These are phyloP conservation scores for Bembecia ichneumoniformis DNA, from an alignment of 2,888 invertebrate genomes.

Conservation along the genomic window DNA sequence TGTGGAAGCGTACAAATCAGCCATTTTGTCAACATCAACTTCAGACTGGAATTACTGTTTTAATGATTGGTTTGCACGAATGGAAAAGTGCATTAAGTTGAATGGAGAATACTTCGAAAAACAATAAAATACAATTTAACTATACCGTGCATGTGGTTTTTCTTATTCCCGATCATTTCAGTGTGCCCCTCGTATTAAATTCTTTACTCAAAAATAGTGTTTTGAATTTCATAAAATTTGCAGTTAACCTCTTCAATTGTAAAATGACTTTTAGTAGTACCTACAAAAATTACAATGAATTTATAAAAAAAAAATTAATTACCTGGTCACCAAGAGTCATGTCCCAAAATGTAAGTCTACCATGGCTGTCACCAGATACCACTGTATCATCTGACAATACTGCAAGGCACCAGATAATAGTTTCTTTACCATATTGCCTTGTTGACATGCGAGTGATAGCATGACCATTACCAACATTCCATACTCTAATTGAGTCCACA, in stretches of 20 bases:
- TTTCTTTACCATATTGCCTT: slow-evolving; percentile 76
- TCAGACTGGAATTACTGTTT: too few species aligned
- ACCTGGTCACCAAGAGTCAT: slow-evolving; percentile 81
- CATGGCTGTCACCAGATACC: slow-evolving; percentile 87
- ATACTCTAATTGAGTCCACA: slow-evolving; percentile 85
- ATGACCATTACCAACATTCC: slow-evolving; percentile 88
- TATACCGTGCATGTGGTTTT: too few species aligned
- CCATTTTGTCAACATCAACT: too few species aligned
- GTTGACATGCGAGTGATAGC: slow-evolving; percentile 86
- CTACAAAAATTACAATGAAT: too few species aligned
- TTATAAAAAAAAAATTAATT: slow-evolving; percentile 11
- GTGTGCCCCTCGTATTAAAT: too few species aligned
- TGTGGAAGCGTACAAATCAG: too few species aligned
- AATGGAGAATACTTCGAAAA: too few species aligned
- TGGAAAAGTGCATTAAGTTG: too few species aligned
- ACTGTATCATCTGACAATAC: slow-evolving; percentile 86
- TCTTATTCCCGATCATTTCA: too few species aligned
- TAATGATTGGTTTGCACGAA: too few species aligned
- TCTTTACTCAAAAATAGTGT: too few species aligned
- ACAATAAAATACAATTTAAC: too few species aligned
- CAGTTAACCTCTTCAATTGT: background rate
- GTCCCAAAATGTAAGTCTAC: slow-evolving; percentile 91
- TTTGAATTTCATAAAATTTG: background rate
- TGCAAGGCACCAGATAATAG: slow-evolving; percentile 90
- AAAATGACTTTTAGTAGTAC: background rate